Base-by-base conservation (phyloP, 2,797 vertebrate genomes). In the Darevskia mixta region DNA sequence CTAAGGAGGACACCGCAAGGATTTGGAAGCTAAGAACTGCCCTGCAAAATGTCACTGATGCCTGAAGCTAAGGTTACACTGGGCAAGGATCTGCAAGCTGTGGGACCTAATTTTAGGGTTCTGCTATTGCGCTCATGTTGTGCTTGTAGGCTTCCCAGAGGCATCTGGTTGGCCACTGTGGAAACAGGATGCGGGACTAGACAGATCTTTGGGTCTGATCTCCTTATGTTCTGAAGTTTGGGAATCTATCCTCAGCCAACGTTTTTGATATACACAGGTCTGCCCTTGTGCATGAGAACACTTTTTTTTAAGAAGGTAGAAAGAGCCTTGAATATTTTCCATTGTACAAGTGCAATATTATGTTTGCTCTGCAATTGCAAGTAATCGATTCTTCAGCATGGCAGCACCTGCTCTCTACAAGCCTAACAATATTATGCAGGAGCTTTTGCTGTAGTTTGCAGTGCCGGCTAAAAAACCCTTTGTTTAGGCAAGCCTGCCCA, bases 51-150 rank as follows among this genome's bases (percentile, higher is more conserved):
- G 83, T 81, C 79, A 85, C 67, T 58, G 58, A 73, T 89, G 32
- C 55, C 71, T 75, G n/a, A 55, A 85, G 78, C 71, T 89, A 85
- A 85, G 71, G 32, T 85, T 89, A 89, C 83, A 55, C 15, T 27
- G 25, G 78, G 69, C n/a, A 55, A 55, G n/a, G 29, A 78, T 81
- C 67, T 69, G 41, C 38, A 89, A 81, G 55, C 79, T 45, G 15
- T 5, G 23, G 17, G 38, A 58, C 20, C 86, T 75, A 82, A 82
- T 32, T 32, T 75, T 82, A 82, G 69, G 38, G 67, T 66, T 32
- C 79, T 17, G 32, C 32, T 73, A 15, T 18, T 73, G 13, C 25
- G 13, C 72, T 35, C 15, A 32, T 73, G 35, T 73, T 35, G 32
- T 73, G 72, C 20, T 35, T 73, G 35, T 35, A 18, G 32, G n/a